Evolutionary conservation across 2,888 invertebrate species (phyloP).

Genomic region (Acleris sparsana): DNA sequence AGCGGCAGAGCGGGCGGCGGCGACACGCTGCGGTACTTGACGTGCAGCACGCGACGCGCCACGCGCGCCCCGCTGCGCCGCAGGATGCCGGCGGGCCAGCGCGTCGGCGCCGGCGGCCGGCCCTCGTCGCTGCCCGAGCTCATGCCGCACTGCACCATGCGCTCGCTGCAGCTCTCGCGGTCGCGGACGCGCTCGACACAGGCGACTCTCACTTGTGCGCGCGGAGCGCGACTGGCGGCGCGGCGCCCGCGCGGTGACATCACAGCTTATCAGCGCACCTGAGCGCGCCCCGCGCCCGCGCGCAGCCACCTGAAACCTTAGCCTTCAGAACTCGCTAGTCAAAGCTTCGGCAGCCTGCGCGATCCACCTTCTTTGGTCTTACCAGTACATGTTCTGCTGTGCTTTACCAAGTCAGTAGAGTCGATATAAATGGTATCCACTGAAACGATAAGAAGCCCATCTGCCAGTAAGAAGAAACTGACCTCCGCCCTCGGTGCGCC

Average conservation of each 20-base stretch:
- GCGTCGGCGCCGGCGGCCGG: constrained; percentile 43
- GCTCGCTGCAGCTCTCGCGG: constrained; percentile 10
- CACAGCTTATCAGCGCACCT: constrained; percentile 62
- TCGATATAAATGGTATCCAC: too few relatives aligned
- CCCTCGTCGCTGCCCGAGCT: constrained; percentile 35
- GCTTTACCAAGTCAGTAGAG: too few relatives aligned
- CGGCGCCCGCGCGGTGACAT: constrained; percentile 55
- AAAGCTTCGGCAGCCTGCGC: neutral
- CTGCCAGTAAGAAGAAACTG: too few relatives aligned
- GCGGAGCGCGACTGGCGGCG: constrained; percentile 56
- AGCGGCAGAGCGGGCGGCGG: constrained; percentile 68
- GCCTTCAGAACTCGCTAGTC: constrained; percentile 29
- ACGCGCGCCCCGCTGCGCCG: constrained; percentile 70
- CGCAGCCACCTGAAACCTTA: too few relatives aligned
- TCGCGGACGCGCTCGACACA: constrained; percentile 37
- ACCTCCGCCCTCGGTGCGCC: too few relatives aligned
- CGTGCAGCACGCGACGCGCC: constrained; percentile 67
- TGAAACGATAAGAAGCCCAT: too few relatives aligned
- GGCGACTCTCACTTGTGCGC: constrained; percentile 59
- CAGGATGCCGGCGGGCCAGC: constrained; percentile 69
- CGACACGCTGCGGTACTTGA: constrained; percentile 71
- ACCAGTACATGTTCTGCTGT: neutral
- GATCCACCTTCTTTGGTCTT: too few relatives aligned
- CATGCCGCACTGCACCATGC: constrained; percentile 31
- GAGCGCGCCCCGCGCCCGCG: constrained; percentile 41